Evolutionary conservation across 2,888 invertebrate species (phyloP), one percentile per base, ranked within the genome.

Genomic region (Nudaria mundana): DNA sequence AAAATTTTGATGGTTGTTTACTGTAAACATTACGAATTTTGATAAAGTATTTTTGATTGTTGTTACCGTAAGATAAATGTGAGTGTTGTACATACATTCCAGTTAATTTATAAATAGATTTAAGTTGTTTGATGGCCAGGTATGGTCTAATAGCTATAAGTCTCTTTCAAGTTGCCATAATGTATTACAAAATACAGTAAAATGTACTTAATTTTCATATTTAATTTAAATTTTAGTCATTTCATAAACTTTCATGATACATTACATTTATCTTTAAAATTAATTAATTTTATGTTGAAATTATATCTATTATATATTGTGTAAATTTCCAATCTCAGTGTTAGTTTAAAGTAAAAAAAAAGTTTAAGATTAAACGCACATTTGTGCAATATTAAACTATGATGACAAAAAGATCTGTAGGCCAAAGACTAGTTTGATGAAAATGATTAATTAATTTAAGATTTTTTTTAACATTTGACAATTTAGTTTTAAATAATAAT

Each of bases 371-470:
- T 44, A 50, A 52, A 52, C 52, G 72, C 73, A 72, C 70, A 50
- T 59, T 54, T 56, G 84, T 81, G 83, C 81, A 76, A 77, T 33
- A 16, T 33, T 71, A 56, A 60, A 63, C 65, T 55, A 57, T 50
- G 54, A 56, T 58, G 51, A 49, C 57, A 58, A 56, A 63, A 80
- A 80, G 85, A 86, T 86, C 86, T 87, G 86, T 69, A 78, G 81
- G 81, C 87, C 87, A 87, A 87, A 87, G 87, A 87, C 82, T 84
- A 87, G 79, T 71, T 71, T 44, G 66, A 67, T 37, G 64, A 64
- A 59, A 52, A 64, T 59, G 63, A 66, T 59, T 59, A 58, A 52
- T 49, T 60, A 48, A 48, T 56, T 57, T 64, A 50, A 56, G 57
- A 46, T 50, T 52, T 50, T 40, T 66, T 63, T 8, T 29, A 57